phyloP scores from a whole-genome alignment of 2,888 invertebrate species.

The Himalopsyche anomala region DNA sequence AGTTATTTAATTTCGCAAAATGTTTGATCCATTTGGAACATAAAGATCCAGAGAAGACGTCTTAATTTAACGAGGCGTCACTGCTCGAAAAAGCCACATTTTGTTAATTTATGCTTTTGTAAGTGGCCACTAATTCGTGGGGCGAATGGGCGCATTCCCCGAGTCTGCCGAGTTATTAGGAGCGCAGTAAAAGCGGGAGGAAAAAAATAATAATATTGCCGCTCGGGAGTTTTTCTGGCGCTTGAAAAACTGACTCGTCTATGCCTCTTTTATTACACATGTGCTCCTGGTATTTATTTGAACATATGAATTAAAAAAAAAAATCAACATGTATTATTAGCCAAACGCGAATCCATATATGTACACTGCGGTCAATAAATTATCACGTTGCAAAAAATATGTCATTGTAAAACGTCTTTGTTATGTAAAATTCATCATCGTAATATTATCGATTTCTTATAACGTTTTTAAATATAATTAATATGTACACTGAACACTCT shows the following conservation, averaged over 20 bases:
- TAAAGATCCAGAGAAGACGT: slow-evolving; percentile 27
- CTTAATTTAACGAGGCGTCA: slow-evolving; percentile 60
- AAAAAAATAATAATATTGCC: neutral
- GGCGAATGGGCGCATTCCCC: slow-evolving; percentile 52
- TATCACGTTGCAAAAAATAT: no score
- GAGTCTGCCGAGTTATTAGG: slow-evolving; percentile 41
- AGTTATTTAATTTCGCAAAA: slow-evolving; percentile 26
- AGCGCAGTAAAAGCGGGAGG: neutral
- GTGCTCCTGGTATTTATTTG: neutral
- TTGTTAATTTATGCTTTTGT: slow-evolving; percentile 61
- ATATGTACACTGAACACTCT: no score
- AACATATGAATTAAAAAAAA: no score
- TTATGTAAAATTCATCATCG: no score
- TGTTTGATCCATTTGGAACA: slow-evolving; percentile 7
- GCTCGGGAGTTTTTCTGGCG: slow-evolving; percentile 2
- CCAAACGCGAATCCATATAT: no score
- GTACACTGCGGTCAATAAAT: no score
- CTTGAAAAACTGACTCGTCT: neutral
- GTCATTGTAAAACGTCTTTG: no score
- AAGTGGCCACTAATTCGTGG: slow-evolving; percentile 62
- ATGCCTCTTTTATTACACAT: neutral
- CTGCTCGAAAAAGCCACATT: slow-evolving; percentile 44
- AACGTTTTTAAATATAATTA: no score
- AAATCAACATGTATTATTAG: no score
- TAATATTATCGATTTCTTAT: no score